Base-by-base conservation (phyloP, 2,797 vertebrate species). In the Acanthopagrus latus region DNA sequence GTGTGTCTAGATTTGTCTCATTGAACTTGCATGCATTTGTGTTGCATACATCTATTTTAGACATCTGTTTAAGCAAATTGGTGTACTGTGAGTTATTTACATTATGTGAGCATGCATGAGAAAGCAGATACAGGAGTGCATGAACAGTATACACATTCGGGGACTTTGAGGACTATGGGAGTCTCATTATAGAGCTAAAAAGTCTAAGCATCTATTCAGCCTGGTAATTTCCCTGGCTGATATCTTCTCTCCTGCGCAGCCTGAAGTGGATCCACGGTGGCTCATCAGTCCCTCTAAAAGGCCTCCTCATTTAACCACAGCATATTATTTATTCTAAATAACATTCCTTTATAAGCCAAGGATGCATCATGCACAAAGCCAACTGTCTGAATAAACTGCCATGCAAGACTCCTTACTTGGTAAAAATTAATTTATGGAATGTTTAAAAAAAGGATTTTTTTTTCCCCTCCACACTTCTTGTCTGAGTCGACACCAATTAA, bases 281-380 rank as follows among this genome's bases (percentile, higher is more conserved):
- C 89, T 88, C 85, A 89, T 92, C 91, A 89, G 86, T 82, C 83
- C 80, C 78, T 83, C 85, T 92, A 91, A 94, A 94, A 92, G 86
- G 81, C 81, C 89, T 91, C 80, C 87, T 92, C 86, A 78, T 91
- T 94, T 86, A 85, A 90, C 83, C 75, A 16, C 86, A 83, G 80
- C 70, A 77, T 77, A 89, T 94, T 94, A 93, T 94, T 93, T 93
- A 94, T 94, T 92, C 89, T 83, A 93, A 93, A 94, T 89, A 92
- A 66, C 85, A 81, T 92, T 84, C 79, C 78, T 86, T 83, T 84
- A 86, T 92, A 92, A 91, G 82, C 75, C 81, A 64, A 78, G 75
- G 86, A 91, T 89, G 81, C 81, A 58, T 74, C 10, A 0, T 46
- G 76, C 78, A 93, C 86, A 93, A 93, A 91, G 91, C 85, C 67